Base-by-base conservation (phyloP, 1,140 invertebrate species). In the Musca vetustissima region DNA sequence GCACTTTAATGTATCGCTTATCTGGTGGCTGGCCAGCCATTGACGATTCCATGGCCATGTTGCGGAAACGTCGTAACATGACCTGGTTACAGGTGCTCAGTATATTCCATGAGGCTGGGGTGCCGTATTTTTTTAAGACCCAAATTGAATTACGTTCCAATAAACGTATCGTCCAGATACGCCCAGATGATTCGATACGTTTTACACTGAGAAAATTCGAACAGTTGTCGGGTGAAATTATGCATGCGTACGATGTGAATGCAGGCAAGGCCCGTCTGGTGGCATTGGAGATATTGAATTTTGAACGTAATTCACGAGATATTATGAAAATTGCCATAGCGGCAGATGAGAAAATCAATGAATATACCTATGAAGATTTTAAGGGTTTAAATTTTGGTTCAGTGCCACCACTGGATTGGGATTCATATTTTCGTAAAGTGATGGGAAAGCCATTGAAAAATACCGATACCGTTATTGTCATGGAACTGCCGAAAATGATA, bases 1-100 rank as follows among this genome's bases (percentile, higher is more conserved):
- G 21, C 3, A 73, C 77, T 6, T 72, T 70, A 48, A 72, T 81
- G 15, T 81, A 78, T 32, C 70, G 67, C 4, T 49, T 24, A 6
- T 75, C 69, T 21, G 77, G 79, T 1, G 77, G 77, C 15, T 81
- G 79, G 79, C 79, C 79, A 9, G 76, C 68, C 0, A 55, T 81
- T 43, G 77, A 81, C 19, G 47, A 36, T 17, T 14, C 68, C 1
- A 32, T 32, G 9, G 66, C 70, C 66, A 25, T 64, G 15, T 67
- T 64, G 61, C 43, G 67, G 14, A 36, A 64, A 2, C 48, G 70
- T 11, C 50, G 67, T 28, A 24, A 24, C 75, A 72, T 66, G 9
- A 64, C 70, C 11, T 81, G 78, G 79, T 65, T 80, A 43, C 65
- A 57, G 4, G 57, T 81, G 2, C 43, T 80, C 11, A 71, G 67